Percentiles rank a stretch among this genome's conserved stretches.
phyloP scores from a whole-genome alignment of 2,113 vertebrate species.

The Prietella phreatophila region DNA sequence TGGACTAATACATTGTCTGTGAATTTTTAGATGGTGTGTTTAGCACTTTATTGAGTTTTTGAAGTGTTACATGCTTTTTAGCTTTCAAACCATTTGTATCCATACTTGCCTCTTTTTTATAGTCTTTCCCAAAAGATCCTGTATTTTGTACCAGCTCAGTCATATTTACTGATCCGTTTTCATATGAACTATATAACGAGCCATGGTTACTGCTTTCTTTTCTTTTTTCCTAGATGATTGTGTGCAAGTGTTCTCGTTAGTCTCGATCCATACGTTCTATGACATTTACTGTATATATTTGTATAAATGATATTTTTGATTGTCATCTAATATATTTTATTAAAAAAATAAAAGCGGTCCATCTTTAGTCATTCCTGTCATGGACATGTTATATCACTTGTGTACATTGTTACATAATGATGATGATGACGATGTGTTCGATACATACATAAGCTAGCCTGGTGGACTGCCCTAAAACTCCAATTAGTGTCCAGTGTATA shows the following conservation, averaged over 20 bases:
- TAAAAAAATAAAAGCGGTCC: neutral
- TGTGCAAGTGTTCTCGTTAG: conserved; percentile 2
- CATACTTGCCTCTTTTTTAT: conserved; percentile 53
- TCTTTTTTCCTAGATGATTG: conserved; percentile 32
- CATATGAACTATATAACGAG: conserved; percentile 43
- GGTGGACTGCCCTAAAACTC: conserved; percentile 13
- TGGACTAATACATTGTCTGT: conserved; percentile 48
- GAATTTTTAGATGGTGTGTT: conserved; percentile 75
- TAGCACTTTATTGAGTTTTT: conserved; percentile 80
- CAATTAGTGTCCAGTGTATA: neutral
- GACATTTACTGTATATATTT: conserved; percentile 38
- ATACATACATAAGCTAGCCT: conserved; percentile 19
- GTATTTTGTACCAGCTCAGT: conserved; percentile 39
- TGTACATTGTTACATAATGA: neutral
- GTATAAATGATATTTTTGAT: conserved; percentile 29
- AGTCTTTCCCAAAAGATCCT: conserved; percentile 45
- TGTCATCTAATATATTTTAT: conserved; percentile 37
- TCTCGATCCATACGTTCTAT: conserved; percentile 3
- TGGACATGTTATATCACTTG: conserved; percentile 19
- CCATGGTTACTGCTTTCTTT: conserved; percentile 37
- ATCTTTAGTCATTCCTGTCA: conserved; percentile 43
- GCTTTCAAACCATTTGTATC: conserved; percentile 46
- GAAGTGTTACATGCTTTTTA: conserved; percentile 39
- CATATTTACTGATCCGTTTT: conserved; percentile 34
- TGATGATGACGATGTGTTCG: neutral